A percentile compares a stretch with the other conserved stretches of the same genome.
Conservation (phyloP, 2,888 invertebrate species). For the Pelosia muscerda region DNA sequence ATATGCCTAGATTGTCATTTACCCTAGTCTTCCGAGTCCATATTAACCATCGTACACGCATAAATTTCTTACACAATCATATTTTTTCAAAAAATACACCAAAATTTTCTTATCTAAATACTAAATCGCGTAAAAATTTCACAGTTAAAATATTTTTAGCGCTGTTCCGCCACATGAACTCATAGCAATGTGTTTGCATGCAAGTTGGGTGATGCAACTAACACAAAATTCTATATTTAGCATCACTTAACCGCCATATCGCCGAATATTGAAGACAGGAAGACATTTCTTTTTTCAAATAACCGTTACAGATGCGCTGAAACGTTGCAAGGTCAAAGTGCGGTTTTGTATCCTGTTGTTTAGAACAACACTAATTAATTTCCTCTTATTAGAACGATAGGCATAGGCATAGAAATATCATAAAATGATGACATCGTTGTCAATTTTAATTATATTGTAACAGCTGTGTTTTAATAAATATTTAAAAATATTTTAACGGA, state of each 20-base stretch:
- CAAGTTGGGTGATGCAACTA: too few relatives aligned
- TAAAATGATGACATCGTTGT: not conserved
- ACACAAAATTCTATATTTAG: slow-evolving; percentile 5
- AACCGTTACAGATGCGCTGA: slow-evolving; percentile 11
- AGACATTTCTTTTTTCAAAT: slow-evolving; percentile 15
- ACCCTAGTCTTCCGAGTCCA: not conserved
- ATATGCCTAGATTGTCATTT: not conserved
- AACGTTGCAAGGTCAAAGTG: slow-evolving; percentile 10
- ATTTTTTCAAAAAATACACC: not conserved
- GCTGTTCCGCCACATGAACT: slow-evolving; percentile 13
- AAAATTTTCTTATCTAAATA: not conserved
- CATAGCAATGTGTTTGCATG: not conserved
- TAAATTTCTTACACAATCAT: not conserved
- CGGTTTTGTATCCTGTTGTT: slow-evolving; percentile 5
- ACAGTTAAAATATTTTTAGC: slow-evolving; percentile 11
- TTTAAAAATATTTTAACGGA: too few relatives aligned
- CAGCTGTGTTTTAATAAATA: not conserved
- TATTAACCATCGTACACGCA: not conserved
- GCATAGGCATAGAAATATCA: not conserved
- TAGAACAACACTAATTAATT: not conserved
- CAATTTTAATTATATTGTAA: not conserved
- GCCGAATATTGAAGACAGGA: slow-evolving; percentile 11
- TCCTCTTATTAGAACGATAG: not conserved
- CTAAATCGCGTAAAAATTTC: slow-evolving; percentile 14
- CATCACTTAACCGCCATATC: slow-evolving; percentile 9